Evolutionary conservation across 2,888 invertebrate genomes (phyloP).

Genomic region (Elegia similella): DNA sequence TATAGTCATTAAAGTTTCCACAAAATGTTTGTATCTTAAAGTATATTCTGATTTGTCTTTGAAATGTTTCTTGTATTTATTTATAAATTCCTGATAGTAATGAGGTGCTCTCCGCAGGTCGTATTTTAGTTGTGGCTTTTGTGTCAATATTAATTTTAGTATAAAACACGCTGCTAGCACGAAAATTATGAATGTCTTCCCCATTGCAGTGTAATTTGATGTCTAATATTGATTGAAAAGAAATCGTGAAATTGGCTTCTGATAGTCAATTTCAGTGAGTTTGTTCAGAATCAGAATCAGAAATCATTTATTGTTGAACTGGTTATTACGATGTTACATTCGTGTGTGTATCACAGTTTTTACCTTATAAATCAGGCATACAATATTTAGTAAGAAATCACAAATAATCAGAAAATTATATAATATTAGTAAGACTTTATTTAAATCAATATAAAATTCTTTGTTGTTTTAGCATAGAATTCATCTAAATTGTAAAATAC

Average conservation of each 20-base stretch:
- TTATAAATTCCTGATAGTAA: slow-evolving; percentile 35
- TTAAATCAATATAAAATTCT: too few species aligned
- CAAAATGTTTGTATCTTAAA: slow-evolving; percentile 44
- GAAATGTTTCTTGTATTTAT: slow-evolving; percentile 42
- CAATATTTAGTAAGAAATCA: too few species aligned
- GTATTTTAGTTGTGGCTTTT: slow-evolving; percentile 24
- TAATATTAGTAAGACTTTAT: too few species aligned
- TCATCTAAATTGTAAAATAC: too few species aligned
- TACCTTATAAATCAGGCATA: too few species aligned
- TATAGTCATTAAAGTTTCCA: slow-evolving; percentile 46
- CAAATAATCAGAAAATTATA: too few species aligned
- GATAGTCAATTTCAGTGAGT: not conserved
- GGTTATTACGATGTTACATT: too few species aligned
- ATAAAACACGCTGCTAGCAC: not conserved
- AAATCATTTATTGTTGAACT: too few species aligned
- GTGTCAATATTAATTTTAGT: not conserved
- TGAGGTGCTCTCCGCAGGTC: slow-evolving; percentile 34
- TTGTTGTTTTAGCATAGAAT: too few species aligned
- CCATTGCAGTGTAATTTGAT: not conserved
- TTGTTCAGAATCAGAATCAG: too few species aligned
- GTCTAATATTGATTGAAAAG: not conserved
- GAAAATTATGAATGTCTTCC: not conserved
- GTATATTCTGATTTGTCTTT: slow-evolving; percentile 40
- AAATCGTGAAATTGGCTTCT: not conserved
- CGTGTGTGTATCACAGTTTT: too few species aligned